These are phyloP conservation scores for Melanaphis sacchari DNA, from an alignment of 1,140 invertebrate species.

Conservation along the genomic window DNA sequence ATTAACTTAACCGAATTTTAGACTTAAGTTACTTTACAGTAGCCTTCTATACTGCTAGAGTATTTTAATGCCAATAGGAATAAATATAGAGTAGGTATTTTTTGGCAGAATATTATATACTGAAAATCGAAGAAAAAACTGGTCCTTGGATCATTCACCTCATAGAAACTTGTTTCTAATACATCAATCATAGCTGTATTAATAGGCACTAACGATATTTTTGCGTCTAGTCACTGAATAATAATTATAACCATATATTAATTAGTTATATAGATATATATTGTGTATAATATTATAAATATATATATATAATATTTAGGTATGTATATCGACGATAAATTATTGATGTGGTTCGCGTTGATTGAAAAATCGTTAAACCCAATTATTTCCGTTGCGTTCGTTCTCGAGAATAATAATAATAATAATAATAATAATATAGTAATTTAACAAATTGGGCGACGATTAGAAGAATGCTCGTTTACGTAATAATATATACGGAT, in stretches of 20 bases:
- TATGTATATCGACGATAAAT: neutral
- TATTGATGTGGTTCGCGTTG: neutral
- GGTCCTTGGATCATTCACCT: slow-evolving; percentile 37
- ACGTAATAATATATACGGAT: neutral
- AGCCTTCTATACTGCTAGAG: neutral
- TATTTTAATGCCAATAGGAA: neutral
- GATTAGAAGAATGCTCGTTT: neutral
- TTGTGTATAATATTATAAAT: neutral
- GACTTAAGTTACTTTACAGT: neutral
- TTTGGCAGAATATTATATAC: neutral
- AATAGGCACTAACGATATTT: slow-evolving; percentile 28
- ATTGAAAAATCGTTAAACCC: slow-evolving; percentile 28
- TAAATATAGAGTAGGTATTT: neutral
- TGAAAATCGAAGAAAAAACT: slow-evolving; percentile 10
- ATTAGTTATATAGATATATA: neutral
- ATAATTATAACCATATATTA: slow-evolving; percentile 18
- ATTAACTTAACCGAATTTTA: neutral
- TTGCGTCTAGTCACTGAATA: slow-evolving; percentile 27
- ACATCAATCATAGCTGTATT: slow-evolving; percentile 27
- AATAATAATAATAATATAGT: neutral
- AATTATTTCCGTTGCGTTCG: neutral
- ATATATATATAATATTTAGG: neutral
- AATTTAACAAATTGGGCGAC: slow-evolving; percentile 5
- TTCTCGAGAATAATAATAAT: neutral
- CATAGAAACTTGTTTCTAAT: slow-evolving; percentile 22